Evolutionary conservation across 2,113 vertebrate genomes (phyloP).

Genomic region (Pardalotus punctatus): DNA sequence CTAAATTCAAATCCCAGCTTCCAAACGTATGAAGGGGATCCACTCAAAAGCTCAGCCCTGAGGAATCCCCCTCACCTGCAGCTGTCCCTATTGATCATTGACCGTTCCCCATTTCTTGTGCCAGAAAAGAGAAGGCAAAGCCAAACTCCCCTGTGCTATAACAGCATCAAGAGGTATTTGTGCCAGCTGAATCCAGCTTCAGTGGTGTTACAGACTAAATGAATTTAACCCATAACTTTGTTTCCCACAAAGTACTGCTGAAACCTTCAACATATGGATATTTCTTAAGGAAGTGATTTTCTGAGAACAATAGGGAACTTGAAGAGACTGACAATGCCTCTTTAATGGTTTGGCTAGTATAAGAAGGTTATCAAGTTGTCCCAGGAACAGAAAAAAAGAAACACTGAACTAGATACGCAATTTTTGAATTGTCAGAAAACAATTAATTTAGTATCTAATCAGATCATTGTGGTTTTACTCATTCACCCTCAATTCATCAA

Average conservation of each 20-base stretch:
- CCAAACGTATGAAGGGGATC: neutral
- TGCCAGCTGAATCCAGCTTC: conserved; percentile 16
- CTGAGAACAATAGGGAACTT: conserved; percentile 50
- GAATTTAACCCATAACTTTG: neutral
- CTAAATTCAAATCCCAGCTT: neutral
- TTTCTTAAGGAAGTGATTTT: conserved; percentile 61
- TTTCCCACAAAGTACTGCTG: neutral
- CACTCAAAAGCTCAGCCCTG: neutral
- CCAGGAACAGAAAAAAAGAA: neutral
- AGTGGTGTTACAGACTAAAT: neutral
- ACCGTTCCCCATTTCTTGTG: neutral
- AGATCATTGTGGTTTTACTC: conserved; percentile 1
- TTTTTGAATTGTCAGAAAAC: conserved; percentile 11
- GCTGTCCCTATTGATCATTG: neutral
- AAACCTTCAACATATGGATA: conserved; percentile 35
- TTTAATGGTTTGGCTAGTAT: conserved; percentile 25
- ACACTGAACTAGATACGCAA: neutral
- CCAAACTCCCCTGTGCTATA: neutral
- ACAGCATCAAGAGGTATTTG: neutral
- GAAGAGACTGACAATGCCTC: conserved; percentile 31
- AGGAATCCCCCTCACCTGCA: neutral
- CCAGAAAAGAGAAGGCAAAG: neutral
- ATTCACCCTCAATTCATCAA: conserved; percentile 15
- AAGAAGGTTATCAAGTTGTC: conserved; percentile 24
- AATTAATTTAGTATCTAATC: neutral